Conservation (phyloP, 2,797 vertebrate genomes). For the Enteromius thamalakanensis region DNA sequence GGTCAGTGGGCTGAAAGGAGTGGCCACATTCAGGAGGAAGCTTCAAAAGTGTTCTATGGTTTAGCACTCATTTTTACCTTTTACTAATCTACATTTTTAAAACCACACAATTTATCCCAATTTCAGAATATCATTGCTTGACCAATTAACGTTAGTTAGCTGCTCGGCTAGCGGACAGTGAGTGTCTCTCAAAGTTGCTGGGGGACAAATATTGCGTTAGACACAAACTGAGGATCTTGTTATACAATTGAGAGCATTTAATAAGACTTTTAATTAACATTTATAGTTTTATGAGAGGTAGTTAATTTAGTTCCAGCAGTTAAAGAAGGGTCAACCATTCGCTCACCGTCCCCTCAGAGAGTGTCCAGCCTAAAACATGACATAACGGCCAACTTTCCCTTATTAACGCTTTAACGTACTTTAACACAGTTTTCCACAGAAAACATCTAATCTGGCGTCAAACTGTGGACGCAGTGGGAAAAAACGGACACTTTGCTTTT, state of each 20-base stretch:
- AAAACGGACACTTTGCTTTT: neutral
- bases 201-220: neutral
- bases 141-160: slow-evolving; percentile 26
- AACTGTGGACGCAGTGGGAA: neutral
- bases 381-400: slow-evolving; percentile 31
- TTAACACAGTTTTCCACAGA: neutral
- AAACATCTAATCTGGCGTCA: neutral
- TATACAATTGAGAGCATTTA: neutral
- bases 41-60: neutral
- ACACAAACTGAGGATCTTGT: neutral
- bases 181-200: slow-evolving; percentile 32
- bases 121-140: slow-evolving; percentile 4
- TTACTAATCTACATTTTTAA: neutral
- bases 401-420: neutral
- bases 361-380: slow-evolving; percentile 27
- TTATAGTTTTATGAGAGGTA: neutral
- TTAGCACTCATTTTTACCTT: neutral
- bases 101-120: neutral
- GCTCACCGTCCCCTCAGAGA: slow-evolving; percentile 16
- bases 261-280: neutral
- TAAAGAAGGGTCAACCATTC: slow-evolving; percentile 7
- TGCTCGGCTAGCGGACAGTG: slow-evolving; percentile 15
- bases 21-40: neutral
- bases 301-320: slow-evolving; percentile 13
- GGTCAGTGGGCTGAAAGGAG: neutral